Evolutionary conservation across 1,140 invertebrate species (phyloP).

Genomic region (Cyphomyrmex costatus): DNA sequence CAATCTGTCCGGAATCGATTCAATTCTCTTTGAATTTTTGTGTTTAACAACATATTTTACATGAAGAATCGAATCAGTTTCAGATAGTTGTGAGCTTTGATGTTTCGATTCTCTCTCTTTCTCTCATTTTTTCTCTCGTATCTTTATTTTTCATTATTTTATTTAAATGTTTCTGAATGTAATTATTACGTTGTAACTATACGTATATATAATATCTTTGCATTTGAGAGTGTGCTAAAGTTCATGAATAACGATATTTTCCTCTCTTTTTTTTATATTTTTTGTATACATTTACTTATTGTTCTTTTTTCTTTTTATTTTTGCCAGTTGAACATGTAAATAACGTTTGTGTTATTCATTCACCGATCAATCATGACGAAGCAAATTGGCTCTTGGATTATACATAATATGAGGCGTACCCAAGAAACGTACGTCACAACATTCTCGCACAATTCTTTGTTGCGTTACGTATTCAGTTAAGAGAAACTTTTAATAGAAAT

Average conservation of each 20-base stretch:
- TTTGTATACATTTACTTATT: not conserved
- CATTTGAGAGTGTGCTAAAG: no score
- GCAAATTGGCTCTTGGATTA: conserved; percentile 15
- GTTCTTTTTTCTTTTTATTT: no score
- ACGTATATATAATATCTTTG: no score
- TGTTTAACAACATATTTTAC: no score
- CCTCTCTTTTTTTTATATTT: not conserved
- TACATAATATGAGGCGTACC: not conserved
- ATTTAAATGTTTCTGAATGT: no score
- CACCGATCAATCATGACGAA: not conserved
- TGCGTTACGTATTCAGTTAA: not conserved
- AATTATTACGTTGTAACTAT: no score
- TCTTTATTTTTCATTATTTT: no score
- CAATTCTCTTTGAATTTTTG: no score
- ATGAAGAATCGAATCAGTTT: no score
- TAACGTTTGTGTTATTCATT: not conserved
- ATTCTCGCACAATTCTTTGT: not conserved
- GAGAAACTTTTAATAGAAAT: not conserved
- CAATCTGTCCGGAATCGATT: no score
- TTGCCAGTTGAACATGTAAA: not conserved
- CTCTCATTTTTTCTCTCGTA: not conserved
- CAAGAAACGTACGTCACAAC: not conserved
- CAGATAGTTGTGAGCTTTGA: not conserved
- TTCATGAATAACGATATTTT: not conserved
- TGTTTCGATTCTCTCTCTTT: not conserved